Percentiles rank a stretch among this genome's conserved stretches.
Evolutionary conservation across 2,797 vertebrate species (phyloP).

Genomic region (Notoglanidium macrostoma): DNA sequence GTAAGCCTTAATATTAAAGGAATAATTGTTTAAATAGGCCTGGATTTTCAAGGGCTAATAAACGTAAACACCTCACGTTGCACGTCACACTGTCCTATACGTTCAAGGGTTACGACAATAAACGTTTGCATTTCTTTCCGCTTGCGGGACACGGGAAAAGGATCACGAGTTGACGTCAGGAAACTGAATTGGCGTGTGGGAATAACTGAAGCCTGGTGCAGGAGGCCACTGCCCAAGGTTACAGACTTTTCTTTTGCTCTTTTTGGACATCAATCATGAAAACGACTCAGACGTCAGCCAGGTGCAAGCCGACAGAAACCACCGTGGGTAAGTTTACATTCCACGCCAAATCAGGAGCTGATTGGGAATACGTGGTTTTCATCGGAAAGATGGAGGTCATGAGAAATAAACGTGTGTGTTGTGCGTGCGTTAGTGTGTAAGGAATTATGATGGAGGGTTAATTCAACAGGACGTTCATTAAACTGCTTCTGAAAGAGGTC

Average conservation of each 20-base stretch:
- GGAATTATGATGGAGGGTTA: not conserved
- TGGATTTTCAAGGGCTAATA: not conserved
- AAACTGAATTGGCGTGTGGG: not conserved
- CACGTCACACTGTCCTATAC: not conserved
- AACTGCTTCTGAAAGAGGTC: conserved; percentile 28
- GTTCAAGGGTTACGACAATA: not conserved
- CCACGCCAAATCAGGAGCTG: not conserved
- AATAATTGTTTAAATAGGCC: not conserved
- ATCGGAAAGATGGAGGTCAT: conserved; percentile 32
- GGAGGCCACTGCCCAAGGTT: not conserved
- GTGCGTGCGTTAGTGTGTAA: conserved; percentile 3
- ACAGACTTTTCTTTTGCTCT: not conserved
- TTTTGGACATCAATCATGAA: not conserved
- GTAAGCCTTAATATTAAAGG: not conserved
- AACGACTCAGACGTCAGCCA: not conserved
- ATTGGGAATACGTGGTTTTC: conserved; percentile 42
- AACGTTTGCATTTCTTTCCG: not conserved
- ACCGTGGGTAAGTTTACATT: not conserved
- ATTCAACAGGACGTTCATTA: conserved; percentile 39
- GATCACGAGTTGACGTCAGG: not conserved
- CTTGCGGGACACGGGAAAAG: not conserved
- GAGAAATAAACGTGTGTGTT: conserved; percentile 27
- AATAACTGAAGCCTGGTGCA: not conserved
- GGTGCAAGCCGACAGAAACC: not conserved
- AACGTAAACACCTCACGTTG: not conserved